phyloP scores from a whole-genome alignment of 2,113 vertebrate genomes.

The Eulemur rufifrons region DNA sequence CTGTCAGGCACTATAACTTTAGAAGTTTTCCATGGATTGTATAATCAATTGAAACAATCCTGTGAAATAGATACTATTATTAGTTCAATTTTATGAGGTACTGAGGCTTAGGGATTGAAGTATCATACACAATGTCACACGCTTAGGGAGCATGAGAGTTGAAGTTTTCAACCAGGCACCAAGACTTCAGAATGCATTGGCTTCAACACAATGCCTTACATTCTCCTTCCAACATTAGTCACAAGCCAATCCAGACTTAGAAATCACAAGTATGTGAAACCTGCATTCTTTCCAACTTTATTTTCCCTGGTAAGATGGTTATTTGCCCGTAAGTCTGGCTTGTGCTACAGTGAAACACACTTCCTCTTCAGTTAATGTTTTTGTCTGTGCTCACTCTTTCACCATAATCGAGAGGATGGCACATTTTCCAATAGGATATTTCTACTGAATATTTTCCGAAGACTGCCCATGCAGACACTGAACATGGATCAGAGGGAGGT shows the following conservation, averaged over 20 bases:
- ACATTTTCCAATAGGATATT: constrained; percentile 2
- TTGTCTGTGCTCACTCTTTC: background rate
- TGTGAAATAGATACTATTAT: background rate
- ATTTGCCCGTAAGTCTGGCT: background rate
- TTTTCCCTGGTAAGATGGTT: background rate
- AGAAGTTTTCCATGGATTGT: background rate
- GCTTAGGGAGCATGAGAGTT: background rate
- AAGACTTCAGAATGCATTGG: background rate
- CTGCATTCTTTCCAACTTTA: background rate
- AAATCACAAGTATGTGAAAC: background rate
- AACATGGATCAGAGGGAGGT: background rate
- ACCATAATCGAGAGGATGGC: background rate
- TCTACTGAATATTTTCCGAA: constrained; percentile 43
- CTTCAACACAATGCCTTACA: background rate
- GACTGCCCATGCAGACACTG: background rate
- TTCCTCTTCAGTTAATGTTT: background rate
- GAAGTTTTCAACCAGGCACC: background rate
- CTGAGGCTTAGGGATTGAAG: background rate
- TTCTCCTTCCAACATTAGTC: background rate
- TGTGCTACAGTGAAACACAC: background rate
- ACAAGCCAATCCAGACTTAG: background rate
- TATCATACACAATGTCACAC: background rate
- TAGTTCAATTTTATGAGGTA: background rate
- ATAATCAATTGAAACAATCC: background rate
- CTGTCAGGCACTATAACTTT: background rate